Conservation (phyloP, 2,888 invertebrate genomes). For the Hylaea fasciaria region DNA sequence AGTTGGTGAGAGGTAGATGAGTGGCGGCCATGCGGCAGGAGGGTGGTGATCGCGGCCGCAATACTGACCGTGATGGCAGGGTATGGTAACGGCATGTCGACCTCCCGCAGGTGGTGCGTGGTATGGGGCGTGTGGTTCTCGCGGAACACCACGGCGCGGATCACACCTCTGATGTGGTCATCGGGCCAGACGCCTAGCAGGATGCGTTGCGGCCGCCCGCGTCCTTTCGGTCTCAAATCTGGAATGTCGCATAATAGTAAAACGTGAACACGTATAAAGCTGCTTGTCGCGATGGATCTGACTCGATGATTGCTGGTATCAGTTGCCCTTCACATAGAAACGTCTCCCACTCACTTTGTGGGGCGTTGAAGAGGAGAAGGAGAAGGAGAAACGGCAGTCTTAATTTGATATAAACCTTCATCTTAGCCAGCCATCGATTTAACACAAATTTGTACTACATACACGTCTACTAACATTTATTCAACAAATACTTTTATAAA, state of each 20-base stretch:
- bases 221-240: slow-evolving; percentile 95
- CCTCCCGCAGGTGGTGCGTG: slow-evolving; percentile 92
- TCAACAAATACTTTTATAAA: slow-evolving; percentile 4
- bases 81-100: slow-evolving; percentile 77
- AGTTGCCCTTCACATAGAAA: background rate
- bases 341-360: background rate
- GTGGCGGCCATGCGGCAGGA: slow-evolving; percentile 10
- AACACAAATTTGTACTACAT: background rate
- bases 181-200: slow-evolving; percentile 97
- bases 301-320: slow-evolving; percentile 13
- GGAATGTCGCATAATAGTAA: slow-evolving; percentile 80
- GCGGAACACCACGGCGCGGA: slow-evolving; percentile 95
- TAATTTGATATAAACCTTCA: slow-evolving; percentile 2
- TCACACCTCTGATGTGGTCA: slow-evolving; percentile 96
- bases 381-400: background rate
- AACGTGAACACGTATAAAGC: slow-evolving; percentile 74
- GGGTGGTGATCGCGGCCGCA: slow-evolving; percentile 22
- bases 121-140: slow-evolving; percentile 89
- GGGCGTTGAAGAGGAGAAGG: too few species aligned
- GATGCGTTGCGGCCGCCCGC: slow-evolving; percentile 95
- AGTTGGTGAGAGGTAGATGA: background rate
- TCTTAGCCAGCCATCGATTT: slow-evolving; percentile 6
- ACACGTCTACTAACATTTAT: slow-evolving; percentile 1
- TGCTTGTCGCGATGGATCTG: slow-evolving; percentile 15
- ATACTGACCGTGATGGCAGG: slow-evolving; percentile 82